Conservation (phyloP, 2,797 vertebrate species). For the Aythya fuligula region DNA sequence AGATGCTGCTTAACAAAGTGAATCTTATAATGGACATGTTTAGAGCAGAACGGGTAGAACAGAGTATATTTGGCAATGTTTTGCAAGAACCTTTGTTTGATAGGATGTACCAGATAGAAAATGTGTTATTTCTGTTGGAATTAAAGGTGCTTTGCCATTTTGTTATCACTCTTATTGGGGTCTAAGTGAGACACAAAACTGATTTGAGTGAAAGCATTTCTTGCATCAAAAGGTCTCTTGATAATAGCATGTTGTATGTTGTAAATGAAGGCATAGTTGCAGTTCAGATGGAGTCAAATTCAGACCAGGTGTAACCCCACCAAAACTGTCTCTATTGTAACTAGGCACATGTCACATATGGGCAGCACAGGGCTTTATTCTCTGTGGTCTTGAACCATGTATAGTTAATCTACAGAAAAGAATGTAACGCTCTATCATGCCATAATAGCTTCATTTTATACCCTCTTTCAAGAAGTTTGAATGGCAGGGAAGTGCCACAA, state of each 20-base stretch:
- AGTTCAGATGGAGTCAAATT: background rate
- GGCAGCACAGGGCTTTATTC: background rate
- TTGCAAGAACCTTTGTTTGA: background rate
- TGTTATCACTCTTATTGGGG: background rate
- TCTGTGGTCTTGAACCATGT: background rate
- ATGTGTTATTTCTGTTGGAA: background rate
- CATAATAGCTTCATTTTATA: slow-evolving; percentile 13
- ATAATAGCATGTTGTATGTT: background rate
- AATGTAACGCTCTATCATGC: background rate
- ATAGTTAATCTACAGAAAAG: background rate
- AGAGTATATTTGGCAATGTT: background rate
- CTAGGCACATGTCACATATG: background rate
- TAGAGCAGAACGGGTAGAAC: background rate
- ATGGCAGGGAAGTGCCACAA: background rate
- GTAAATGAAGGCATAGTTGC: background rate
- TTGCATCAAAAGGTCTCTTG: background rate
- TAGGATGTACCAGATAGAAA: background rate
- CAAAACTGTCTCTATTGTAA: background rate
- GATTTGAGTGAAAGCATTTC: background rate
- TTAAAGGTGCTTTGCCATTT: background rate
- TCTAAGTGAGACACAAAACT: background rate
- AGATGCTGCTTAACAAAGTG: background rate
- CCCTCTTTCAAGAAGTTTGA: background rate
- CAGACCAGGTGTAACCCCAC: background rate
- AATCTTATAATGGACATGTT: background rate